Base-by-base conservation (phyloP, 30 jellyfish, hydroid and myxozoan genomes). In the Pelagia noctiluca region DNA sequence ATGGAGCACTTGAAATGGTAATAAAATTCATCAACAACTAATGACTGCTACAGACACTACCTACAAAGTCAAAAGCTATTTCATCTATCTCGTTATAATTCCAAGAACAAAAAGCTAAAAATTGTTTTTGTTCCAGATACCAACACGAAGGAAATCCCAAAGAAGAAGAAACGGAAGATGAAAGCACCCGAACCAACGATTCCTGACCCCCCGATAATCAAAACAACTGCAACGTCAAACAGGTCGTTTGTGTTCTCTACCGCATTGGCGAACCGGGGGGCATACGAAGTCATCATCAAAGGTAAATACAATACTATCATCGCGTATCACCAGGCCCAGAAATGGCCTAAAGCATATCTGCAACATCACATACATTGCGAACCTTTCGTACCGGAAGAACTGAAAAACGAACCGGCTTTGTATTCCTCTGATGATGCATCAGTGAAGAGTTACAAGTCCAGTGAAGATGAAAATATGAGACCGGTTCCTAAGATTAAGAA, bases 251-350 rank as follows among this genome's bases (percentile, higher is more conserved):
- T 86, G 18, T 93, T 93, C 74, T 93, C 99, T 2, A 93, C 99
- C 28, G 99, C 93, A 2, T 78, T 93, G 80, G 99, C 99, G 8
- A 93, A 93, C 79, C 88, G 95, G 23, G 96, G 88, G 26, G 99
- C 99, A 3, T 85, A 79, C 34, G 93, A 83, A 64, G 99, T 95
- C n/a, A 82, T 91, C 42, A 69, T 68, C 77, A 87, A 86, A 70
- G 97, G 99, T n/a, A 67, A 66, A 33, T 93, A 65, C 83, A 81
- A 72, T 49, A 65, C 97, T 3, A 88, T 93, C 46, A 71, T 87
- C 49, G 88, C 83, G 1, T 93, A 76, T 63, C 99, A 93, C 53
- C 96, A 78, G 57, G 91, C 97, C 30, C 98, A 92, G 42, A 81
- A 83, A 34, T 93, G 97, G 97, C 93, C 86, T 60, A 82, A 78